Evolutionary conservation across 2,797 vertebrate genomes (phyloP), one percentile per base, ranked within the genome.

Genomic region (Moxostoma hubbsi): DNA sequence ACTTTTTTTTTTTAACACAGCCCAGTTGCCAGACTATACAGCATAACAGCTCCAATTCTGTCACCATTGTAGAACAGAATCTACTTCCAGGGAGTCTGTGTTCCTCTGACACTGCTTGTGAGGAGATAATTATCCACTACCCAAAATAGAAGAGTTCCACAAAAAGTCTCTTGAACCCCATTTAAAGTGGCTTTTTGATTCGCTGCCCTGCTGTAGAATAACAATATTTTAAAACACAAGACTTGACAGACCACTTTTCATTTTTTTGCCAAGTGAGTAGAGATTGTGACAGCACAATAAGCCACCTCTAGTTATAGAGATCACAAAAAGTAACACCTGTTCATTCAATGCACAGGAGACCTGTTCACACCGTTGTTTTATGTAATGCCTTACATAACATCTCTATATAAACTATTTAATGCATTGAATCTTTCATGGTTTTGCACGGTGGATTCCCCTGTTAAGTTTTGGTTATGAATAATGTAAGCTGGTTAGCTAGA

Each of bases 381-480:
- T 45, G 18, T 73, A 54, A 51, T 73, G 47, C 54, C 63, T 75
- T 82, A 75, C 72, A 75, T 83, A 75, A 83, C 18, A 18, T 18
- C 89, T 51, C 15, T 71, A 24, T 9, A 74, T 78, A 65, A 15
- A 53, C 61, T 79, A 86, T 90, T 89, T 86, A 73, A 76, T 51
- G 63, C 61, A 82, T 89, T 93, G 73, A 86, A 92, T 91, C 77
- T 91, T 93, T 92, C 71, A 92, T 90, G 11, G 74, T 15, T 16
- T 83, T 80, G 81, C 49, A 5, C 82, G 77, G 87, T 83, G 85
- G 85, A 85, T 83, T 88, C 84, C 86, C 81, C 85, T 85, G 87
- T 89, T 89, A 88, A 88, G 88, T 88, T 89, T 90, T 90, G 90
- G 90, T 80, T 72, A 68, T 91, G 85, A 92, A 92, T 92, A 89